Evolutionary conservation across 2,113 vertebrate species (phyloP).

Genomic region (Albula goreensis): DNA sequence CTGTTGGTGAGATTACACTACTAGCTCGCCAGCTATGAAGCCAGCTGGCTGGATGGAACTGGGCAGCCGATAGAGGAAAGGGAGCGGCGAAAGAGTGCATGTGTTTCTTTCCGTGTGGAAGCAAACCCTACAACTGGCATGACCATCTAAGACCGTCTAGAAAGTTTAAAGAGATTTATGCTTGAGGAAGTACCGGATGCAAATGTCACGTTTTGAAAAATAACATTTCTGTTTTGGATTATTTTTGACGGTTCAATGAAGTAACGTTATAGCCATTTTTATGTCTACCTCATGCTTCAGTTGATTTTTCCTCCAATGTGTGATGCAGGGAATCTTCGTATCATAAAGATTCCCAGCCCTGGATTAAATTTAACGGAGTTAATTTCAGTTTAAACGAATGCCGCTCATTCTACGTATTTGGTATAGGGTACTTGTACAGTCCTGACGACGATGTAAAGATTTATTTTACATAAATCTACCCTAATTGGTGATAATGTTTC

Average conservation of each 20-base stretch:
- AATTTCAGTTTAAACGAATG: neutral
- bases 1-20: neutral
- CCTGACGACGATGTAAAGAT: too few relatives aligned
- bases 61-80: neutral
- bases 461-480: too few relatives aligned
- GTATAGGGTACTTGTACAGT: too few relatives aligned
- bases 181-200: neutral
- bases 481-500: neutral
- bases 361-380: neutral
- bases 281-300: neutral
- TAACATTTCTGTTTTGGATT: neutral
- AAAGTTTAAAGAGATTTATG: neutral
- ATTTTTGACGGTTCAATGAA: neutral
- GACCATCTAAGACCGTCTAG: neutral
- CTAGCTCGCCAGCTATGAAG: neutral
- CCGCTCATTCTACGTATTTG: neutral
- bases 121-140: neutral
- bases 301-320: neutral
- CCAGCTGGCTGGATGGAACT: constrained; percentile 1
- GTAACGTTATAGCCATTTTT: neutral
- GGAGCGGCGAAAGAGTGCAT: neutral
- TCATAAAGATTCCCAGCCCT: neutral
- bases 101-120: neutral
- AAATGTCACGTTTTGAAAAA: neutral
- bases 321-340: neutral